Evolutionary conservation across 2,888 invertebrate genomes (phyloP).

Genomic region (Dysmachus trigonus): DNA sequence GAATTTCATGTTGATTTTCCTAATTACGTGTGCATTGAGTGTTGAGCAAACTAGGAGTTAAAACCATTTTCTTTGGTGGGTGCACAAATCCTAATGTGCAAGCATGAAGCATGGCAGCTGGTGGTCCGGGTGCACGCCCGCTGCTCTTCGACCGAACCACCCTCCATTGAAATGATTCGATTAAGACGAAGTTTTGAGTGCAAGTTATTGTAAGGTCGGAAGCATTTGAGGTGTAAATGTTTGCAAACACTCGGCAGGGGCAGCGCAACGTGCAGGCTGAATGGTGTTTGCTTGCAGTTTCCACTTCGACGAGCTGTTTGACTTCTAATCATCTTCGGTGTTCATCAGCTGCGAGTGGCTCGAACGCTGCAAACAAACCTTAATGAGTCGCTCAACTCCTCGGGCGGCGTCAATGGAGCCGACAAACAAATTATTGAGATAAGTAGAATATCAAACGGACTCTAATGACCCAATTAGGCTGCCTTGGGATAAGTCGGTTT

Average conservation of each 20-base stretch:
- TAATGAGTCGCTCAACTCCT: neutral
- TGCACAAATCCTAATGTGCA: neutral
- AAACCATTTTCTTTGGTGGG: neutral
- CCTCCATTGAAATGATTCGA: neutral
- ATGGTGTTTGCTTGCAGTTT: neutral
- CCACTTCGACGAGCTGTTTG: neutral
- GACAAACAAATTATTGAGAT: constrained; percentile 4
- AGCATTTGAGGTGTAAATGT: constrained; percentile 16
- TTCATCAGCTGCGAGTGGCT: neutral
- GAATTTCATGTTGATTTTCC: neutral
- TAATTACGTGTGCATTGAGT: neutral
- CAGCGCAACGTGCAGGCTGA: neutral
- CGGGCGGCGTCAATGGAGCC: neutral
- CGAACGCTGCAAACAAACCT: neutral
- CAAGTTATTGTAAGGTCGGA: neutral
- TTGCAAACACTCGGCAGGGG: neutral
- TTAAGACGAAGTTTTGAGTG: neutral
- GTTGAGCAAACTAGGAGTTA: neutral
- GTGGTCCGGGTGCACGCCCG: neutral
- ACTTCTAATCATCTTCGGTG: neutral
- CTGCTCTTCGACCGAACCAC: neutral
- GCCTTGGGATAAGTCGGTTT: neutral
- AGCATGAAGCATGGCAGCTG: no score
- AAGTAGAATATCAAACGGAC: constrained; percentile 10
- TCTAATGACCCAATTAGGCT: constrained; percentile 6